Conservation (phyloP, 2,797 vertebrate species). For the Danio albolineatus region DNA sequence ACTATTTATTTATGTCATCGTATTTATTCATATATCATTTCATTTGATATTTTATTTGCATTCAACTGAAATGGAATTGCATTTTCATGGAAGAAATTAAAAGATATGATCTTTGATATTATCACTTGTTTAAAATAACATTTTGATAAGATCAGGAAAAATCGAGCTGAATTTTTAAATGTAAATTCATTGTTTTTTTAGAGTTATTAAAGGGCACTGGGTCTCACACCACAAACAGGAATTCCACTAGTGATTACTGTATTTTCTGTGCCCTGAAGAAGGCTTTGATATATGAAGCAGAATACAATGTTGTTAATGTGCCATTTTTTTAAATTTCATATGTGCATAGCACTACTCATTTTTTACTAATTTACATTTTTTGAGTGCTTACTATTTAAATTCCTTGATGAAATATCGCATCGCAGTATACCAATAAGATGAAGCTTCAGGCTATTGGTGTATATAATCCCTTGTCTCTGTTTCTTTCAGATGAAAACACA, state of each 20-base stretch:
- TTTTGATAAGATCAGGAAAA: neutral
- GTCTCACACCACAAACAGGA: slow-evolving; percentile 11
- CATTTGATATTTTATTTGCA: too few species aligned
- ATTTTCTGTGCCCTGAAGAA: neutral
- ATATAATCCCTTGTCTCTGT: slow-evolving; percentile 37
- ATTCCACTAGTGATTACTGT: neutral
- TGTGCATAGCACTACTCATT: neutral
- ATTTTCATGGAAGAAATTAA: neutral
- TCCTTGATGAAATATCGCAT: slow-evolving; percentile 37
- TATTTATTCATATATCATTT: neutral
- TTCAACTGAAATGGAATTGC: too few species aligned
- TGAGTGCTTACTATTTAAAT: slow-evolving; percentile 39
- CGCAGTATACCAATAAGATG: slow-evolving; percentile 24
- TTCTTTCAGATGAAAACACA: slow-evolving; percentile 42
- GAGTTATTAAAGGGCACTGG: neutral
- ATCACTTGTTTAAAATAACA: neutral
- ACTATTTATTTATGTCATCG: neutral
- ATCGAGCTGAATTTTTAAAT: neutral
- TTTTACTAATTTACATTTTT: slow-evolving; percentile 33
- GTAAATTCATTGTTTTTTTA: neutral
- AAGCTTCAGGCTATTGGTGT: slow-evolving; percentile 36
- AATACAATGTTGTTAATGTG: neutral
- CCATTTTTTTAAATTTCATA: neutral
- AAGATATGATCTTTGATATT: too few species aligned
- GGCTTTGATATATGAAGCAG: slow-evolving; percentile 1